A percentile compares a stretch with the other conserved stretches of the same genome.
phyloP scores from a whole-genome alignment of 2,113 vertebrate species.

The Hystrix cristata region DNA sequence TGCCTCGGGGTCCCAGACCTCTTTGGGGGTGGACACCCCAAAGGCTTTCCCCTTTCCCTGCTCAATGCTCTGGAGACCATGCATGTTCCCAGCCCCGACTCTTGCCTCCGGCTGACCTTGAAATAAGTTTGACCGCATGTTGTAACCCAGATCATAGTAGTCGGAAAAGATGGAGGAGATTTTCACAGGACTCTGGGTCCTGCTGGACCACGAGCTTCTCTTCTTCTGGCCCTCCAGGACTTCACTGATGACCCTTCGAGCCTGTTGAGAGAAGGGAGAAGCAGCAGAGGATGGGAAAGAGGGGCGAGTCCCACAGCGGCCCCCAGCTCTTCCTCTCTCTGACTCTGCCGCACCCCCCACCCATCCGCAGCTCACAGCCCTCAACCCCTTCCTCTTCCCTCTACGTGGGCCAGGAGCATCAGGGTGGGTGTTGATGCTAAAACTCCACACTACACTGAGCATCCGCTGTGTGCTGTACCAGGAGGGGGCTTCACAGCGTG shows the following conservation, averaged over 20 bases:
- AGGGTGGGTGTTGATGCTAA: rapidly evolving
- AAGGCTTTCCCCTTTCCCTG: background rate
- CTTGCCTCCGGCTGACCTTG: conserved; percentile 83
- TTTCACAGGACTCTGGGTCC: background rate
- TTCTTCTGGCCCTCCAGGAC: conserved; percentile 71
- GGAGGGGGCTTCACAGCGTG: background rate
- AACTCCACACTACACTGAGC: background rate
- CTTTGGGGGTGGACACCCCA: background rate
- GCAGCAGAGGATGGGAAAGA: background rate
- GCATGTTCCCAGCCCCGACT: background rate
- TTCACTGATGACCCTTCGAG: conserved; percentile 57
- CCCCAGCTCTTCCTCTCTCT: background rate
- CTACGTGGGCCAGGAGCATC: rapidly evolving
- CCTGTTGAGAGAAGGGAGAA: conserved; percentile 68
- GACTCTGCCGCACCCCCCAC: background rate
- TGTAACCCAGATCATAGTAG: conserved; percentile 85
- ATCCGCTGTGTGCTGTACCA: rapidly evolving
- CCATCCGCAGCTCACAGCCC: background rate
- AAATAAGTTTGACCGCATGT: conserved; percentile 86
- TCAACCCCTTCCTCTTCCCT: background rate
- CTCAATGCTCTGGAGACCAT: background rate
- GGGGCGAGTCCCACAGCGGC: rapidly evolving
- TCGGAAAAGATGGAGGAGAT: conserved; percentile 77
- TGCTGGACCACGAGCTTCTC: background rate
- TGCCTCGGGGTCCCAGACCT: background rate